These are phyloP conservation scores for Euglossa dilemma DNA, from an alignment of 1,140 invertebrate genomes.

Conservation along the genomic window DNA sequence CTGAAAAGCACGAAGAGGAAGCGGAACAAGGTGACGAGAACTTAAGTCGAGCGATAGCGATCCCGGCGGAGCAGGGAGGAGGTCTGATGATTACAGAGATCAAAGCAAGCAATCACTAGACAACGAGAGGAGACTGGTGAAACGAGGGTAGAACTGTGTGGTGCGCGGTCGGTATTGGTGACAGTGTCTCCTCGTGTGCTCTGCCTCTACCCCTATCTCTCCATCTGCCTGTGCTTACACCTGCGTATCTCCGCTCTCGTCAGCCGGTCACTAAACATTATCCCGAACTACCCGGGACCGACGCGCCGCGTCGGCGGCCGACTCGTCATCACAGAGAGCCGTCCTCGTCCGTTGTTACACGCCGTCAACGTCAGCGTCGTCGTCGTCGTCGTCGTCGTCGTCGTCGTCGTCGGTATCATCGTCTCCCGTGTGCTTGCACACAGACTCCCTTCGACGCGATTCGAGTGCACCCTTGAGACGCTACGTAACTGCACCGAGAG, in stretches of 20 bases:
- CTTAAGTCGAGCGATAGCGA: slow-evolving; percentile 62
- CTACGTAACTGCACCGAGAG: slow-evolving; percentile 73
- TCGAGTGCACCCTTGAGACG: slow-evolving; percentile 75
- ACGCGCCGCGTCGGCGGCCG: background rate
- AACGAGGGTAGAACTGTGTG: slow-evolving; percentile 44
- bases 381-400: slow-evolving; percentile 2
- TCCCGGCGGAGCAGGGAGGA: background rate
- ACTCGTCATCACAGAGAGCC: slow-evolving; percentile 15
- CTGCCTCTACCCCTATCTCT: background rate
- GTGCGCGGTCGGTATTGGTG: slow-evolving; percentile 23
- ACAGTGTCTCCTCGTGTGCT: slow-evolving; percentile 5
- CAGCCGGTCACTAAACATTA: slow-evolving; percentile 38
- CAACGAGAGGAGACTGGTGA: slow-evolving; percentile 68
- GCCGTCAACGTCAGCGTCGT: background rate
- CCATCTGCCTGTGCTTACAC: background rate
- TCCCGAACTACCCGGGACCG: slow-evolving; percentile 26
- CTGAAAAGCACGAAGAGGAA: slow-evolving; percentile 33
- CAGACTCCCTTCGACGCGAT: slow-evolving; percentile 42
- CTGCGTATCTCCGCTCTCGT: slow-evolving; percentile 20
- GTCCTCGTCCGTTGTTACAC: background rate
- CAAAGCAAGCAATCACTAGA: slow-evolving; percentile 78
- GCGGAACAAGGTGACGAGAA: slow-evolving; percentile 64
- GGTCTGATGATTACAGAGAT: slow-evolving; percentile 77
- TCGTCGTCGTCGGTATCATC: slow-evolving; percentile 2
- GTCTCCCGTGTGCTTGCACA: background rate